Evolutionary conservation across 1,140 invertebrate genomes (phyloP), one percentile per base, ranked within the genome.

Genomic region (Sweltsa coloradensis): DNA sequence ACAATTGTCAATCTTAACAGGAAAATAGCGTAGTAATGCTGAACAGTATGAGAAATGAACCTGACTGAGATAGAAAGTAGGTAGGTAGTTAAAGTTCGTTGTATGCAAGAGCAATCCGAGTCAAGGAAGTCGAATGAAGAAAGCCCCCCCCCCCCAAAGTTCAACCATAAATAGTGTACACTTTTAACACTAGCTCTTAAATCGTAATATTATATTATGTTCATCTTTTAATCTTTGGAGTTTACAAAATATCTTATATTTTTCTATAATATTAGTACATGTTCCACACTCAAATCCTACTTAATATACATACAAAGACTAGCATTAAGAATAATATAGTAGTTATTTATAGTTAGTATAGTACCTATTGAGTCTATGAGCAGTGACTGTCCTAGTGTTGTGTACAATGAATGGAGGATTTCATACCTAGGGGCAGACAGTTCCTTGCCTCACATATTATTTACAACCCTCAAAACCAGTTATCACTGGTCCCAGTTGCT

Each of bases 271-370:
- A 36, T 41, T 41, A 36, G 24, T 19, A 25, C 21, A 23, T 16
- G 40, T 41, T 26, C n/a, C n/a, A 41, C 34, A n/a, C n/a, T n/a
- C n/a, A n/a, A 23, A 41, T 45, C 36, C 36, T 19, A 19, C 5
- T 19, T 37, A 19, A 16, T 34, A 45, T 27, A 47, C 18, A 47
- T 47, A 45, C 44, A 47, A 47, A 47, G 46, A 47, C 46, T 47
- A 47, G 46, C 46, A 47, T 47, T 21, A 11, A 31, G 18, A 44
- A 44, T 44, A 21, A n/a, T 34, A 44, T 44, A 21, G 13, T 34
- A 18, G 4, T 31, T 44, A n/a, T 18, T 26, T 43, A 26, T 26
- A 42, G 40, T 19, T n/a, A n/a, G n/a, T n/a, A n/a, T n/a, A n/a
- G n/a, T 27, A 22, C 34, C 13, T n/a, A 44, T 16, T 22, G 34